phyloP scores from a whole-genome alignment of 2,113 vertebrate genomes.

The Periophthalmus modestus region DNA sequence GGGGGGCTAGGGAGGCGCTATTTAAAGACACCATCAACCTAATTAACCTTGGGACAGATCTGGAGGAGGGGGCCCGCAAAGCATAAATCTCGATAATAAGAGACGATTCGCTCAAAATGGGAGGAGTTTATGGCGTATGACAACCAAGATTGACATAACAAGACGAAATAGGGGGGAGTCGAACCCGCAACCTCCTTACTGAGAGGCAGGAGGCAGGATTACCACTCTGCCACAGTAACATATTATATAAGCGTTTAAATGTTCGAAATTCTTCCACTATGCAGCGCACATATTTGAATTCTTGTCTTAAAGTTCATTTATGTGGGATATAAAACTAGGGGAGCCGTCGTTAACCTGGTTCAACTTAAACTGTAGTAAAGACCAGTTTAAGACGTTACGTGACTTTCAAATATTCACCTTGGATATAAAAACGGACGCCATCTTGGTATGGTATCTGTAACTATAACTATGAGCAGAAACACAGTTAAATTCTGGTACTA shows the following conservation, averaged over 20 bases:
- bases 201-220: no score
- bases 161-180: background rate
- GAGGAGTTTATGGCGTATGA: conserved; percentile 24
- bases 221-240: no score
- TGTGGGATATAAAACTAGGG: background rate
- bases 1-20: conserved; percentile 68
- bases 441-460: background rate
- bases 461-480: no score
- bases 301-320: conserved; percentile 1
- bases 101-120: conserved; percentile 54
- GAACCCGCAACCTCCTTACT: background rate
- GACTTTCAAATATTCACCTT: conserved; percentile 44
- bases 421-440: background rate
- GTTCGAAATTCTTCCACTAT: background rate
- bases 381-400: background rate
- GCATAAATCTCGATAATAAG: conserved; percentile 76
- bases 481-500: no score
- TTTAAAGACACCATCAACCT: conserved; percentile 82
- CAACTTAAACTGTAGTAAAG: background rate
- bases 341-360: background rate
- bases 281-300: background rate
- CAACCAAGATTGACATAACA: background rate
- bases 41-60: conserved; percentile 82
- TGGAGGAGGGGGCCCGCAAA: conserved; percentile 50
- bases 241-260: background rate